Evolutionary conservation across 2,797 vertebrate species (phyloP).

Genomic region (Lemur catta): DNA sequence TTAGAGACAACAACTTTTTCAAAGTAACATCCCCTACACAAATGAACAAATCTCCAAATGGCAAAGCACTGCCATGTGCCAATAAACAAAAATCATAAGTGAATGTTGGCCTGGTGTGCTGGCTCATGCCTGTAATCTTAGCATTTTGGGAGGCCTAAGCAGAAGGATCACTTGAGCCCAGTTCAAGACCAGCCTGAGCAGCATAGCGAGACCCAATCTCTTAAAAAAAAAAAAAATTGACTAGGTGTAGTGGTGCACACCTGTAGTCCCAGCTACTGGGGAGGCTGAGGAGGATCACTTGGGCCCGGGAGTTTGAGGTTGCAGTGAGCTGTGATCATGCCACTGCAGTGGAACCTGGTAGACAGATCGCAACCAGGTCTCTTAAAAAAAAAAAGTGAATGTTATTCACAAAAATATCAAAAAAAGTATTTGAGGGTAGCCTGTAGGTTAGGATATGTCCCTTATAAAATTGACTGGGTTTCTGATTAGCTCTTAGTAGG

Average conservation of each 20-base stretch:
- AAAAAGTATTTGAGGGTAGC: not conserved
- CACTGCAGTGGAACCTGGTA: not conserved
- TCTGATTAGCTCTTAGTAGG: too few species aligned
- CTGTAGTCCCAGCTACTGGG: not conserved
- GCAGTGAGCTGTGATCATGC: not conserved
- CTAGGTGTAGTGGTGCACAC: not conserved
- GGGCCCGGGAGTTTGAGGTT: not conserved
- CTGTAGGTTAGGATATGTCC: not conserved
- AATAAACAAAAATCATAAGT: not conserved
- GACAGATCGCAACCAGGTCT: not conserved
- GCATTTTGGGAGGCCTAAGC: not conserved
- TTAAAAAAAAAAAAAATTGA: not conserved
- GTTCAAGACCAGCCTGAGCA: not conserved
- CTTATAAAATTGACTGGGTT: not conserved
- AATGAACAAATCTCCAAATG: conserved; percentile 25
- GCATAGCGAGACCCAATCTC: not conserved
- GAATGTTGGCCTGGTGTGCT: not conserved
- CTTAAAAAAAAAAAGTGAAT: not conserved
- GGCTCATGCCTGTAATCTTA: not conserved
- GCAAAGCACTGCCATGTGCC: not conserved
- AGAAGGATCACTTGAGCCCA: not conserved
- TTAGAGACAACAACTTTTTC: conserved; percentile 9
- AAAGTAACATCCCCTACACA: not conserved
- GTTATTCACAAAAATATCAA: not conserved
- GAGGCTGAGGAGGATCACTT: too few species aligned